phyloP scores from a whole-genome alignment of 64 coral and sea anemone species.

The Orbicella faveolata region DNA sequence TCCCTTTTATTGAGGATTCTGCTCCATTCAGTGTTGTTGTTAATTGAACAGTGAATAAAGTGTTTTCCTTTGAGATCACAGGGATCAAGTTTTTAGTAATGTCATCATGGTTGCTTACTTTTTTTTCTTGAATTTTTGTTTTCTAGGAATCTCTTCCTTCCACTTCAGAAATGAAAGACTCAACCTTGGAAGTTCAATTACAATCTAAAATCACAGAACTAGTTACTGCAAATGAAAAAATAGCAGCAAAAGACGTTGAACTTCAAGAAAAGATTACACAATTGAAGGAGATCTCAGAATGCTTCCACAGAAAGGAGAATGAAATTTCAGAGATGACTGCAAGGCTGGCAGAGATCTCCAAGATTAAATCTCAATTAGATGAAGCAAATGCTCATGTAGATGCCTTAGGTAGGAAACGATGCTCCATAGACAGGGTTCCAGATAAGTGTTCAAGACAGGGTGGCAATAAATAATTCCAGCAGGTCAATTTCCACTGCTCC shows the following conservation, averaged over 20 bases:
- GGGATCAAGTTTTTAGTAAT: not conserved
- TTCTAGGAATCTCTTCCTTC: not conserved
- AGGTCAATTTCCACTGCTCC: too few relatives aligned
- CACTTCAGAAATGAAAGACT: constrained; percentile 1
- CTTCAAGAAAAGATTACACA: constrained; percentile 61
- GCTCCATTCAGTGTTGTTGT: too few relatives aligned
- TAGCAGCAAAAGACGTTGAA: constrained; percentile 49
- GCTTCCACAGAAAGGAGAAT: constrained; percentile 55
- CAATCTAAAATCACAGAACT: constrained; percentile 6
- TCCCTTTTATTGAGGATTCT: too few relatives aligned
- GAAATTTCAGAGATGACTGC: constrained; percentile 61
- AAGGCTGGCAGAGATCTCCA: constrained; percentile 53
- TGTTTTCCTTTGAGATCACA: too few relatives aligned
- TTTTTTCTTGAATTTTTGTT: not conserved
- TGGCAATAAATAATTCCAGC: too few relatives aligned
- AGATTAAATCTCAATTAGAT: constrained; percentile 47
- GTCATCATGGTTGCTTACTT: not conserved
- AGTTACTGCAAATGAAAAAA: constrained; percentile 26
- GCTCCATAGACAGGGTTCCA: not conserved
- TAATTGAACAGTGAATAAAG: too few relatives aligned
- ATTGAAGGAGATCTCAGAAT: constrained; percentile 34
- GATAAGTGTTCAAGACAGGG: too few relatives aligned
- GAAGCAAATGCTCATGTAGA: constrained; percentile 46
- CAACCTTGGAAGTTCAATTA: not conserved
- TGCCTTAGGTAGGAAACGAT: constrained; percentile 45